These are phyloP conservation scores for Gymnogyps californianus DNA, from an alignment of 2,113 vertebrate species.

Conservation along the genomic window DNA sequence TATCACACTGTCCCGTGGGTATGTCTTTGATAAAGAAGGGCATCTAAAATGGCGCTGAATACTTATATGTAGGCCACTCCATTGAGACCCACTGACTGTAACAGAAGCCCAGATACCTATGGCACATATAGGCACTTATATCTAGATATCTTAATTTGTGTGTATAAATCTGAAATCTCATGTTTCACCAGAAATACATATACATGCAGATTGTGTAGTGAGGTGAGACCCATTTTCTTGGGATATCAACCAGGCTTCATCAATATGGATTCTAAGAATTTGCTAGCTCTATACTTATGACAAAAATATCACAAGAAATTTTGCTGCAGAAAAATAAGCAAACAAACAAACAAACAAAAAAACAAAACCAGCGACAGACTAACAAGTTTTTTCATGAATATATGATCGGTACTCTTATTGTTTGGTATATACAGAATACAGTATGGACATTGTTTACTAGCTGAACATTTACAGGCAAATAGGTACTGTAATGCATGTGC, in stretches of 20 bases:
- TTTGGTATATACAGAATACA: background rate
- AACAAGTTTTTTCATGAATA: background rate
- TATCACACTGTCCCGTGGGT: no score
- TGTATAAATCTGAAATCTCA: background rate
- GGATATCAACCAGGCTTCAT: background rate
- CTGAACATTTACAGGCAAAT: background rate
- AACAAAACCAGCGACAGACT: background rate
- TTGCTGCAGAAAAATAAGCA: background rate
- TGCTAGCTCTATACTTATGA: background rate
- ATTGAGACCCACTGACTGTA: background rate
- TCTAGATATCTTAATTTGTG: background rate
- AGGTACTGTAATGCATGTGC: background rate
- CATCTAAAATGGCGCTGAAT: background rate
- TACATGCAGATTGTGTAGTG: background rate
- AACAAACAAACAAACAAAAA: background rate
- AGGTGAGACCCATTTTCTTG: background rate
- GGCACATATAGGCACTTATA: background rate
- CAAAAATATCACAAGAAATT: background rate
- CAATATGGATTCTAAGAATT: background rate
- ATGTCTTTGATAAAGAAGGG: background rate
- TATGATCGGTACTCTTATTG: background rate
- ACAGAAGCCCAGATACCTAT: background rate
- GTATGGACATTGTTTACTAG: background rate
- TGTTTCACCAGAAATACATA: background rate
- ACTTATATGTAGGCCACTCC: background rate